Percentiles rank a stretch among this genome's conserved stretches.
Conservation (phyloP, 2,888 invertebrate species). For the Erpobdella octoculata region DNA sequence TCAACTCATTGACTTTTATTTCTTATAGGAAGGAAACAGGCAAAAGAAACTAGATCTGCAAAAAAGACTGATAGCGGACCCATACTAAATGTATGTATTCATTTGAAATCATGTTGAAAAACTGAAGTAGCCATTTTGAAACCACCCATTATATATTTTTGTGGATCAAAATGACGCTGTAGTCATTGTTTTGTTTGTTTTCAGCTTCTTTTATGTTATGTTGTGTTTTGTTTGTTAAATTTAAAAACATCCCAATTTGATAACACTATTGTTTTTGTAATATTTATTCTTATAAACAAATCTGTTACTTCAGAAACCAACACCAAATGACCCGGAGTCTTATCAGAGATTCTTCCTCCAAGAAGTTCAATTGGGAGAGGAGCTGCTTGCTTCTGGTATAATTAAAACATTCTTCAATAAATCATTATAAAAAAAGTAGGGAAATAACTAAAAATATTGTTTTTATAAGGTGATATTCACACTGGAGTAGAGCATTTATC, state of each 20-base stretch:
- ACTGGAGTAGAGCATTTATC: constrained; percentile 89
- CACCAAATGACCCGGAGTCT: constrained; percentile 82
- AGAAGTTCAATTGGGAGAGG: constrained; percentile 83
- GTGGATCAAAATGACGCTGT: too few species aligned
- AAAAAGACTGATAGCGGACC: background rate
- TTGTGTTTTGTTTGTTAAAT: too few species aligned
- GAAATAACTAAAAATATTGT: background rate
- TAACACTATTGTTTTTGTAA: background rate
- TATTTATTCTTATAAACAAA: background rate
- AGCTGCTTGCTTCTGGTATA: constrained; percentile 59
- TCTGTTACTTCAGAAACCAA: constrained; percentile 59
- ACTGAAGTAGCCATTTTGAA: too few species aligned
- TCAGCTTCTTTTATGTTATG: too few species aligned
- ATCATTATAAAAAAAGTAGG: background rate
- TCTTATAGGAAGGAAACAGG: background rate
- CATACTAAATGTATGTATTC: background rate
- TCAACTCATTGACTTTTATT: background rate
- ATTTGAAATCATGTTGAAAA: too few species aligned
- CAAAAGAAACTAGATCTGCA: background rate
- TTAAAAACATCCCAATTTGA: background rate
- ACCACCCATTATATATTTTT: too few species aligned
- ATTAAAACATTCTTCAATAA: background rate
- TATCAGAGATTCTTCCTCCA: constrained; percentile 79
- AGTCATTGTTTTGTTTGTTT: too few species aligned
- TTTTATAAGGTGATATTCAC: constrained; percentile 55